phyloP scores from a whole-genome alignment of 2,797 vertebrate species.

The Crocodylus rhombifer region DNA sequence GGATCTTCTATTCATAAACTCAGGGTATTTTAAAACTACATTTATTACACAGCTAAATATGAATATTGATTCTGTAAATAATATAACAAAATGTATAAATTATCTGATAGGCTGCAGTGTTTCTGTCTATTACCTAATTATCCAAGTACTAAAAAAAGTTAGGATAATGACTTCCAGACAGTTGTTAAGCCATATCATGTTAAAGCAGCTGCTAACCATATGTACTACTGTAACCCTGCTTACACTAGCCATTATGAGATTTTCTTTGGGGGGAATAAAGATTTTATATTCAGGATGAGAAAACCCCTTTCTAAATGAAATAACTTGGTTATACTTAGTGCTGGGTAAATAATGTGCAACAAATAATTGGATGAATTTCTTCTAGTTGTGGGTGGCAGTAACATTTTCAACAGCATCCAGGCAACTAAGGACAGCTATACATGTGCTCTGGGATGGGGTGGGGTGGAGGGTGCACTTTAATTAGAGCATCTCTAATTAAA shows the following conservation, averaged over 20 bases:
- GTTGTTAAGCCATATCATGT: constrained; percentile 63
- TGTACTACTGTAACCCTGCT: constrained; percentile 72
- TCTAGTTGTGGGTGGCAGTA: neutral
- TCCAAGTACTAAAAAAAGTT: constrained; percentile 58
- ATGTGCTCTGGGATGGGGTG: neutral
- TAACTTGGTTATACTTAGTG: constrained; percentile 52
- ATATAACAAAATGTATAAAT: neutral
- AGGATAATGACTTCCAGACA: constrained; percentile 72
- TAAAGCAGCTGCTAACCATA: constrained; percentile 77
- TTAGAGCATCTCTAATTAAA: too few relatives aligned
- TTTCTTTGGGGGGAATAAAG: constrained; percentile 53
- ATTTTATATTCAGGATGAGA: constrained; percentile 29
- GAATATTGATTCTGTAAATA: constrained; percentile 46
- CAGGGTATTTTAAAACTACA: neutral
- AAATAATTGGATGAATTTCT: constrained; percentile 63
- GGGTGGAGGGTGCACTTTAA: too few relatives aligned
- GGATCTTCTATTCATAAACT: constrained; percentile 5
- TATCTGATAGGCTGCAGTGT: constrained; percentile 64
- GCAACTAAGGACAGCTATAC: neutral
- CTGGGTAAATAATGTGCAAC: constrained; percentile 55
- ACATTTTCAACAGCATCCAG: neutral
- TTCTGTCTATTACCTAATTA: constrained; percentile 69
- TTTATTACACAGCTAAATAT: constrained; percentile 40
- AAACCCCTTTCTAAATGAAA: constrained; percentile 56
- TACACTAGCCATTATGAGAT: constrained; percentile 68